Base-by-base conservation (phyloP, 37 sponge, comb jelly and placozoan species). In the Mnemiopsis leidyi region DNA sequence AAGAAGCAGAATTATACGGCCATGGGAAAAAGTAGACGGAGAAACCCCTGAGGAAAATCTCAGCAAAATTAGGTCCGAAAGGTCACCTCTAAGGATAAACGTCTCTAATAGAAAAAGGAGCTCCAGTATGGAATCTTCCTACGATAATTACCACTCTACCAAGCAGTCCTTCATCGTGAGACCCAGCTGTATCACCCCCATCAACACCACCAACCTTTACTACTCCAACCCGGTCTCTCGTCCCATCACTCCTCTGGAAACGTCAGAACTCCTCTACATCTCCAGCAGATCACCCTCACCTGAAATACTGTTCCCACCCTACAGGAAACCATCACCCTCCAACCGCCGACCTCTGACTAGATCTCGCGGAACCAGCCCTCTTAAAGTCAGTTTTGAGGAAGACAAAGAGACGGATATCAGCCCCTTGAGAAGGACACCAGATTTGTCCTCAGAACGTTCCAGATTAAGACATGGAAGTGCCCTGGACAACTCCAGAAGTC, bases 241-340 rank as follows among this genome's bases (percentile, higher is more conserved):
- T 34, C 79, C 79, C 20, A 32, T 32, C 36, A 77, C 79, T 5
- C 79, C 79, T 32, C 32, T 77, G 1, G 36, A 77, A 5, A 31
- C 79, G 1, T 77, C 79, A 77, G 90, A 85, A n/a, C 90, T 85
- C n/a, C 40, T 85, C 40, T 33, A 85, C 25, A 39, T 85, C 35
- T 37, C 90, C 90, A 85, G 90, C 90, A 38, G 90, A 37, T 39
- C 36, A 28, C 90, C 90, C 3, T 85, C 90, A 28, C 90, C 90
- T 1, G 61, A 85, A 21, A 34, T 77, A 31, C 33, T 77, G 32
- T 85, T 40, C 90, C 90, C 23, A 26, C 21, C 33, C n/a, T 28
- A 29, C 75, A 28, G 21, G 21, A 71, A 71, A 71, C 75, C 75
- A 71, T 5, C 75, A 5, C 61, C 90, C 9, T 36, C 79, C 1